Percentiles rank a stretch among this genome's conserved stretches.
phyloP scores from a whole-genome alignment of 2,113 vertebrate genomes.

The Coptodon rendalli region DNA sequence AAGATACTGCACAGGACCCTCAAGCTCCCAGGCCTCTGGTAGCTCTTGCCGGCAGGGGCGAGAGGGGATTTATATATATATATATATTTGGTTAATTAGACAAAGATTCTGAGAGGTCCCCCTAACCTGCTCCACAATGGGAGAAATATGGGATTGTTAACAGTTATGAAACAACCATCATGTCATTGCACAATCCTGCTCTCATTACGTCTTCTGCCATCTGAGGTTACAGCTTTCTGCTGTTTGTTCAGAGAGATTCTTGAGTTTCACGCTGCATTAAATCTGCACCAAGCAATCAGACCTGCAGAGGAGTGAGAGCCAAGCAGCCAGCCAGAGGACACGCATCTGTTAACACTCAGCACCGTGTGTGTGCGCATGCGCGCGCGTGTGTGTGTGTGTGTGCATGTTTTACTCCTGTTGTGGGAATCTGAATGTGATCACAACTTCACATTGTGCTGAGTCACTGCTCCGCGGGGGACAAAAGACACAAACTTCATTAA shows the following conservation, averaged over 20 bases:
- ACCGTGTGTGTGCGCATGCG: background rate
- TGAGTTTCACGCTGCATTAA: background rate
- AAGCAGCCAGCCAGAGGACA: background rate
- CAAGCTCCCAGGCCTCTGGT: no score
- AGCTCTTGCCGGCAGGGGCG: no score
- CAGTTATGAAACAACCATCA: background rate
- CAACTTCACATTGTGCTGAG: background rate
- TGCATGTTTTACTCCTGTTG: background rate
- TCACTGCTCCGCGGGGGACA: background rate
- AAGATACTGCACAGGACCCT: no score
- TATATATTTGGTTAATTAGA: background rate
- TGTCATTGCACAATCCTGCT: background rate
- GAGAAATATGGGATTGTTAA: background rate
- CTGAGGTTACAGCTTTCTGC: background rate
- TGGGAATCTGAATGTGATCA: background rate
- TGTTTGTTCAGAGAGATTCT: background rate
- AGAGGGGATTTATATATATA: no score
- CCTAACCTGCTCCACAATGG: background rate
- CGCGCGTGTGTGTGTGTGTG: background rate
- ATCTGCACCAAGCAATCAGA: background rate
- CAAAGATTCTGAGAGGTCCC: background rate
- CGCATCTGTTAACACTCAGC: background rate
- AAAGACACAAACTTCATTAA: rapidly evolving
- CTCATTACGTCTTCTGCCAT: background rate
- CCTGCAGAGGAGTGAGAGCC: background rate